phyloP scores from a whole-genome alignment of 2,888 invertebrate genomes.

The Synanthedon andrenaeformis region DNA sequence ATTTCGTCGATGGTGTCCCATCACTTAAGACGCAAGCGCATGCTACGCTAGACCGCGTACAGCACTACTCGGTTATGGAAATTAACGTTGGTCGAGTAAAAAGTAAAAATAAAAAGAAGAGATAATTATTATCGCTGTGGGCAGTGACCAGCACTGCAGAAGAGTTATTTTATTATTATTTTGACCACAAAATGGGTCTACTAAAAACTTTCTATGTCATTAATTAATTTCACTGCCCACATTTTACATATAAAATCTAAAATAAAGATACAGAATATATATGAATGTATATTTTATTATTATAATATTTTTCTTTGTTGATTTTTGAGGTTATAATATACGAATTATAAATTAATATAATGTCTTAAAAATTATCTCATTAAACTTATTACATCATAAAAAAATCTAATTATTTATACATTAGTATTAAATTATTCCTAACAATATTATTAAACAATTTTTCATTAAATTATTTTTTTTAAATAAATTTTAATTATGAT shows the following conservation, averaged over 20 bases:
- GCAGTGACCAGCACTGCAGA: slow-evolving; percentile 44
- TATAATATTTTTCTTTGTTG: not conserved
- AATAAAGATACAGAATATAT: too few relatives aligned
- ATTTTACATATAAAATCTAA: not conserved
- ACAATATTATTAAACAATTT: too few relatives aligned
- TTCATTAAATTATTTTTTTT: too few relatives aligned
- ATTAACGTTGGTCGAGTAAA: slow-evolving; percentile 48
- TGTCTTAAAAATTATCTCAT: too few relatives aligned
- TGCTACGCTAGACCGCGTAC: slow-evolving; percentile 54
- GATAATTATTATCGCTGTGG: slow-evolving; percentile 52
- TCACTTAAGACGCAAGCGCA: slow-evolving; percentile 35
- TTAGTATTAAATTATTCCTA: too few relatives aligned
- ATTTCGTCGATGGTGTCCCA: slow-evolving; percentile 20
- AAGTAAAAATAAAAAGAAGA: slow-evolving; percentile 48
- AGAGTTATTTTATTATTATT: not conserved
- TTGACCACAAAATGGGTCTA: not conserved
- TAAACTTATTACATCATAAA: too few relatives aligned
- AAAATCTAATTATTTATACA: too few relatives aligned
- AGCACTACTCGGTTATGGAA: slow-evolving; percentile 59
- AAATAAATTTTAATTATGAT: too few relatives aligned
- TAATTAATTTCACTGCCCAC: not conserved
- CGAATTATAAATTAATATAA: too few relatives aligned
- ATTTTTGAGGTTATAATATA: not conserved
- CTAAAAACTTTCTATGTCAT: not conserved
- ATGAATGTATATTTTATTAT: not conserved